phyloP scores from a whole-genome alignment of 2,888 invertebrate species.

The Crepidodera aurea region DNA sequence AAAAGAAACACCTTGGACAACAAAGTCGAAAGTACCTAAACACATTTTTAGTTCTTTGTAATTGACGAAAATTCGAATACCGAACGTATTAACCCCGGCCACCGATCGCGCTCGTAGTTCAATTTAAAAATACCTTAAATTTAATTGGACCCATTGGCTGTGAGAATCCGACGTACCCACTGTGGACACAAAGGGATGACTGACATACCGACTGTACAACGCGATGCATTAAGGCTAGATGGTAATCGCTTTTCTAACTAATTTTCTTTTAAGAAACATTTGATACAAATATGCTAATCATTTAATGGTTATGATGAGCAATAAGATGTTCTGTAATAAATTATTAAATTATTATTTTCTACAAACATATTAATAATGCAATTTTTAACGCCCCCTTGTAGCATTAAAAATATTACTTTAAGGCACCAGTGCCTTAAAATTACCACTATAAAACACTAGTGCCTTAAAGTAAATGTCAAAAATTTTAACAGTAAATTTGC shows the following conservation, averaged over 20 bases:
- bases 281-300: no score
- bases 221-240: background rate
- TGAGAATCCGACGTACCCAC: conserved; percentile 29
- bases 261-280: no score
- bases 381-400: no score
- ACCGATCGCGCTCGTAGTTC: conserved; percentile 16
- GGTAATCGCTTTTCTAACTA: background rate
- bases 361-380: no score
- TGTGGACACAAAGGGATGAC: conserved; percentile 36
- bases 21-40: background rate
- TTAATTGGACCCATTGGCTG: conserved; percentile 31
- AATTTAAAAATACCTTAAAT: conserved; percentile 27
- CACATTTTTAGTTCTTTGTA: conserved; percentile 3
- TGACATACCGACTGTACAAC: conserved; percentile 30
- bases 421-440: no score
- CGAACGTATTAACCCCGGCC: conserved; percentile 17
- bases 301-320: no score
- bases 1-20: background rate
- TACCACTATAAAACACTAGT: no score
- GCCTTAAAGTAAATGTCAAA: no score
- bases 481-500: no score
- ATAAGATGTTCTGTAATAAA: no score
- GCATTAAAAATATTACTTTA: no score
- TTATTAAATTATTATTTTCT: no score
- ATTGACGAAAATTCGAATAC: conserved; percentile 17